These are phyloP conservation scores for Corvus hawaiiensis DNA, from an alignment of 2,113 vertebrate species.

Conservation along the genomic window DNA sequence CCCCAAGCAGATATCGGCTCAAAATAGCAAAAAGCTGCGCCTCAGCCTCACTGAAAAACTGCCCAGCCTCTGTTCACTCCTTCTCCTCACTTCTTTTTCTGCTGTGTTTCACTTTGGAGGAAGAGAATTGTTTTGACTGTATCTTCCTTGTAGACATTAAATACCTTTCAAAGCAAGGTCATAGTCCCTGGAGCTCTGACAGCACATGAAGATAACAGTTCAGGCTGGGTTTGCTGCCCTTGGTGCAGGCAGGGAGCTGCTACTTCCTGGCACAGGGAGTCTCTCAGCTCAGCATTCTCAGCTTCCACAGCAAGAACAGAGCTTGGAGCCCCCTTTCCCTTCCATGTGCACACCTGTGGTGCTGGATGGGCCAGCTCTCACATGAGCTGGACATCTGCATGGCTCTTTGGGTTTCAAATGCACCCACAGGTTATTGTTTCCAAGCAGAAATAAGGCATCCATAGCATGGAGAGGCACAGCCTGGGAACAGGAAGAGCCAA, in stretches of 20 bases:
- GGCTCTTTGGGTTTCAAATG: not conserved
- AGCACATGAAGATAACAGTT: not conserved
- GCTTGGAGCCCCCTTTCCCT: not conserved
- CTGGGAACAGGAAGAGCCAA: not conserved
- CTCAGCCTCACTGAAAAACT: not conserved
- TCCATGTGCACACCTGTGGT: not conserved
- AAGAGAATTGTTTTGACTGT: slow-evolving; percentile 32
- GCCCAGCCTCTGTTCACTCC: not conserved
- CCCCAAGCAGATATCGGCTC: not conserved
- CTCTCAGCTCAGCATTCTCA: not conserved
- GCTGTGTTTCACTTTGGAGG: not conserved
- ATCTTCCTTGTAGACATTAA: slow-evolving; percentile 28
- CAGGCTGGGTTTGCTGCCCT: not conserved
- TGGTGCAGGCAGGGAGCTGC: not conserved
- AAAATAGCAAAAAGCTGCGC: not conserved
- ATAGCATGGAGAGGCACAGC: not conserved
- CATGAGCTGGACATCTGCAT: rapidly evolving
- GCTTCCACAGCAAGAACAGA: not conserved
- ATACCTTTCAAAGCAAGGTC: slow-evolving; percentile 53
- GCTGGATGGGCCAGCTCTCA: not conserved
- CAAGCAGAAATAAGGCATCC: not conserved
- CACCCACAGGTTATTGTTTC: not conserved
- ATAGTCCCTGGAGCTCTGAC: not conserved
- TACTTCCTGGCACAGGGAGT: not conserved
- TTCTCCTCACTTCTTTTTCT: slow-evolving; percentile 27